These are phyloP conservation scores for Rhinophrynus dorsalis DNA, from an alignment of 2,797 vertebrate genomes.

Conservation along the genomic window DNA sequence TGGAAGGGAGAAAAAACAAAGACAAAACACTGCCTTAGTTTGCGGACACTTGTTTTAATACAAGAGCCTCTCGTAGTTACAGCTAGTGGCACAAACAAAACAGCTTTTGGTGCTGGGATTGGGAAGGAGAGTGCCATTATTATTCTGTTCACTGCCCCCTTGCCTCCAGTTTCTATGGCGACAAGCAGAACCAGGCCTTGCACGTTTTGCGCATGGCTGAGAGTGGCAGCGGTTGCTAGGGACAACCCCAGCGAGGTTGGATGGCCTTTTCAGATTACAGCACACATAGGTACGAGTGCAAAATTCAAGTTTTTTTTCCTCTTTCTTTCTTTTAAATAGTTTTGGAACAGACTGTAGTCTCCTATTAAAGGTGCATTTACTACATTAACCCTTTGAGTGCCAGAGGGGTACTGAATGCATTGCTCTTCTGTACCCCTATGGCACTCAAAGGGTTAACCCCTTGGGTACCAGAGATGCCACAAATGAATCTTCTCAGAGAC, in stretches of 20 bases:
- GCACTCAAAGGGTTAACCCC: no score
- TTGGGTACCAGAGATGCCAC: no score
- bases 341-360: no score
- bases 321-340: no score
- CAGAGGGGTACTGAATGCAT: no score
- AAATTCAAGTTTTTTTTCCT: no score
- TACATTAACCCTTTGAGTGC: no score
- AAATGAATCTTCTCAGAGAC: no score
- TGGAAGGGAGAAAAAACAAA: conserved; percentile 49
- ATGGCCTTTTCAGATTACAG: conserved; percentile 58
- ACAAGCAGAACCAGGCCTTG: conserved; percentile 60
- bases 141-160: conserved; percentile 69
- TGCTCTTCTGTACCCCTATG: no score
- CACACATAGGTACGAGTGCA: conserved; percentile 36
- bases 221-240: conserved; percentile 58
- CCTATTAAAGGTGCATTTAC: no score
- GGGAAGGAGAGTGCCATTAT: conserved; percentile 62
- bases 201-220: conserved; percentile 52
- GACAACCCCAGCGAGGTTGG: conserved; percentile 56
- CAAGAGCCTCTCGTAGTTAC: conserved; percentile 68
- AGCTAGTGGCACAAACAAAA: conserved; percentile 67
- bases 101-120: conserved; percentile 58
- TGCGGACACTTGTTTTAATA: conserved; percentile 72
- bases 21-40: conserved; percentile 66
- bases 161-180: conserved; percentile 63